Conservation (phyloP, 1,140 invertebrate genomes). For the Drosophila miranda region DNA sequence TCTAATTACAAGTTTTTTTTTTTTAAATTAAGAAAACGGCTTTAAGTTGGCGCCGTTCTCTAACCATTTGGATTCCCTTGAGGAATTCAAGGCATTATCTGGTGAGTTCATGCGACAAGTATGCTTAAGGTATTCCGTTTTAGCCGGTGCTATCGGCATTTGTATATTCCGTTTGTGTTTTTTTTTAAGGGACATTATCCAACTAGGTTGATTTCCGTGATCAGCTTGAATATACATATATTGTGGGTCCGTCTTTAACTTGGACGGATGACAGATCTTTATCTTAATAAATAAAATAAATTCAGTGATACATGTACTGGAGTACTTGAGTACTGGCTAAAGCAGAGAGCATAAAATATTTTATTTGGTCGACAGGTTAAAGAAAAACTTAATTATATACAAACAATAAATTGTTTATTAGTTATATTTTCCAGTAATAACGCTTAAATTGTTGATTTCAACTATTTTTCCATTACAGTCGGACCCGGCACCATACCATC, state of each 20-base stretch:
- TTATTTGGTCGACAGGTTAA: too few species aligned
- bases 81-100: constrained; percentile 73
- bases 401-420: too few species aligned
- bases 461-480: constrained; percentile 82
- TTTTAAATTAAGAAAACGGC: constrained; percentile 58
- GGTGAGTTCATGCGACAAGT: constrained; percentile 56
- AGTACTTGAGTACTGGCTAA: constrained; percentile 56
- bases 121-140: not conserved
- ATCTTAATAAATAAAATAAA: constrained; percentile 22
- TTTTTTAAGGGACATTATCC: too few species aligned
- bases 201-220: too few species aligned
- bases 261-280: too few species aligned
- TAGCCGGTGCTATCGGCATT: too few species aligned
- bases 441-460: not conserved
- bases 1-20: constrained; percentile 40
- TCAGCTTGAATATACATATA: too few species aligned
- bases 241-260: too few species aligned
- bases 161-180: too few species aligned
- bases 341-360: constrained; percentile 12
- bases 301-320: constrained; percentile 60
- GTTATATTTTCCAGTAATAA: constrained; percentile 9
- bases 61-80: constrained; percentile 79
- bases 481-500: constrained; percentile 93
- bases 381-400: too few species aligned
- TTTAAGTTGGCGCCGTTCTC: constrained; percentile 79